phyloP scores from a whole-genome alignment of 2,888 invertebrate species.

The Lottia gigantea region DNA sequence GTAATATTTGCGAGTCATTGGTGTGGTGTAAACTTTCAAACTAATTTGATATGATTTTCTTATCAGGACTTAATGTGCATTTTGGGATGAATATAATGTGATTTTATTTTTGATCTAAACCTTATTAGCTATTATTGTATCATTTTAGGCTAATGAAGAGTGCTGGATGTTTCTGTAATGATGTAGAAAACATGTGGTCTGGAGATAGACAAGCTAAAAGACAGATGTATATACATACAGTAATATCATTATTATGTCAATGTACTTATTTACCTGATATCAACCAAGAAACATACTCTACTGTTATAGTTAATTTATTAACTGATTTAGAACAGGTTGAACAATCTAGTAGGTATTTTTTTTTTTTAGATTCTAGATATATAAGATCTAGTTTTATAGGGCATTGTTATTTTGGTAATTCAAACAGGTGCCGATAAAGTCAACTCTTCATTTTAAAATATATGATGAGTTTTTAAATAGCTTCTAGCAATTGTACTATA shows the following conservation, averaged over 20 bases:
- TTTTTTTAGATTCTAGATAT: too few relatives aligned
- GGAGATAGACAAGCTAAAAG: slow-evolving; percentile 72
- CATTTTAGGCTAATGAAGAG: slow-evolving; percentile 73
- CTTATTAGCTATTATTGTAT: too few relatives aligned
- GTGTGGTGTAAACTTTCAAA: neutral
- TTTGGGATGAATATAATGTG: too few relatives aligned
- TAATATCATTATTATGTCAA: slow-evolving; percentile 72
- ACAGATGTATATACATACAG: slow-evolving; percentile 74
- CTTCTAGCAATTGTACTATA: too few relatives aligned
- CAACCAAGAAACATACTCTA: slow-evolving; percentile 42
- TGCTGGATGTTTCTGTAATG: slow-evolving; percentile 73
- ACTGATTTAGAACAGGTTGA: slow-evolving; percentile 64
- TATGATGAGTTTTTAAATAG: too few relatives aligned
- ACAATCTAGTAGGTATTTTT: slow-evolving; percentile 46
- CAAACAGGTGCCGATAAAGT: too few relatives aligned
- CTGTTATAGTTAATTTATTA: slow-evolving; percentile 58
- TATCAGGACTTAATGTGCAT: neutral
- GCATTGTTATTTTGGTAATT: too few relatives aligned
- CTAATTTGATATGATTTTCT: neutral
- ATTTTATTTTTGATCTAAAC: neutral
- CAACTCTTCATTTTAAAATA: too few relatives aligned
- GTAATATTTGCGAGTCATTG: too few relatives aligned
- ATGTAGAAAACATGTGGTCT: slow-evolving; percentile 64
- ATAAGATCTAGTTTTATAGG: too few relatives aligned
- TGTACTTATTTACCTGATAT: slow-evolving; percentile 54